Evolutionary conservation across 2,888 invertebrate species (phyloP), one percentile per base, ranked within the genome.

Genomic region (Lordiphosa andalusiaca): DNA sequence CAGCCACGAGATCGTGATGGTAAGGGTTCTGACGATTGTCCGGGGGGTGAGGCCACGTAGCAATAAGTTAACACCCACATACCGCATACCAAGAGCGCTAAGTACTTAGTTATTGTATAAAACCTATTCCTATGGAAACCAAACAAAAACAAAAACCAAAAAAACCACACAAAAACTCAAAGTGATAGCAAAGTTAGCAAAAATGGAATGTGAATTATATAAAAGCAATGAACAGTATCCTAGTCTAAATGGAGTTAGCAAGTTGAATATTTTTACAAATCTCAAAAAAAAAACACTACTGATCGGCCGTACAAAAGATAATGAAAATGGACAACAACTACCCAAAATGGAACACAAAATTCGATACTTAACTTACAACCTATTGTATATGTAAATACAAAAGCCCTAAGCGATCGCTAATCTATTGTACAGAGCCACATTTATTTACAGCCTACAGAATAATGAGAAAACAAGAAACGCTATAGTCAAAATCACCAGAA

Each of bases 181-280:
- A 86, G 84, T 81, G 85, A 78, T 86, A 78, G 82, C 73, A 78
- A 75, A 75, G 72, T 76, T 75, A 82, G 85, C 73, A 64, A 84
- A 72, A 72, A 85, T 74, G 83, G 84, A 78, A 87, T 87, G 88
- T 87, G 88, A 87, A 87, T 87, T 84, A 86, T 83, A 71, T 73
- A 81, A 86, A 87, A 87, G 86, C 88, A 86, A 86, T 86, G 86
- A 87, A 87, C 86, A 86, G 78, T 87, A 86, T 84, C 83, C 85
- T 86, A 87, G 84, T 82, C 78, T 84, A 78, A 71, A 67, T 67
- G 56, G 73, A 63, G 53, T 48, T 58, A 67, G 65, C 75, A 78
- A 71, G 69, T 80, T 71, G 70, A 67, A 70, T 85, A 85, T 84
- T 81, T 81, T 77, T 71, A 73, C 73, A 71, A 61, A 62, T 59